phyloP scores from a whole-genome alignment of 2,113 vertebrate genomes.

The Myanophis thanlyinensis region DNA sequence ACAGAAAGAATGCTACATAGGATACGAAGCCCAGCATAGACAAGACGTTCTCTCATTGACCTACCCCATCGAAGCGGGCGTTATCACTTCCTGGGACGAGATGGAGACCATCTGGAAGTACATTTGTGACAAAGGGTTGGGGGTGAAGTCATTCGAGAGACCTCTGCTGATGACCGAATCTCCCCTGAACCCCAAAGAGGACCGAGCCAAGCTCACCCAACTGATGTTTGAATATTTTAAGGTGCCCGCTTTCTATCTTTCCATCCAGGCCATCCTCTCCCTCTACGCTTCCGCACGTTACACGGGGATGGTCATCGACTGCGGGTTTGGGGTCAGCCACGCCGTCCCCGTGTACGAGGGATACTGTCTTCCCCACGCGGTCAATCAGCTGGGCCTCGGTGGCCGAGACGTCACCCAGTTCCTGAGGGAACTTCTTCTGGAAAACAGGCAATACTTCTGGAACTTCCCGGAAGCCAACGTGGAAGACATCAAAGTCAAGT shows the following conservation, averaged over 20 bases:
- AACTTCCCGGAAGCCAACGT: background rate
- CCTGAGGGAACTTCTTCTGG: background rate
- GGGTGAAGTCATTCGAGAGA: slow-evolving; percentile 37
- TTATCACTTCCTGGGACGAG: slow-evolving; percentile 56
- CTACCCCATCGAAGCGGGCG: slow-evolving; percentile 53
- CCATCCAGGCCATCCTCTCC: slow-evolving; percentile 57
- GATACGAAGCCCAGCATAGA: slow-evolving; percentile 53
- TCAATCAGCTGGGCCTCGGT: slow-evolving; percentile 37
- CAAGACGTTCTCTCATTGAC: slow-evolving; percentile 21
- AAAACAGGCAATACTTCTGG: slow-evolving; percentile 8
- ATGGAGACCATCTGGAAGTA: slow-evolving; percentile 64
- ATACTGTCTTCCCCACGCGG: slow-evolving; percentile 60
- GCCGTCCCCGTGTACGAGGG: slow-evolving; percentile 63
- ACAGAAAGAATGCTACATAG: slow-evolving; percentile 46
- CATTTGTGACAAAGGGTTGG: slow-evolving; percentile 63
- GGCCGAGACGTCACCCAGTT: slow-evolving; percentile 34
- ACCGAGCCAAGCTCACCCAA: slow-evolving; percentile 56
- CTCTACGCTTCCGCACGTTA: slow-evolving; percentile 61
- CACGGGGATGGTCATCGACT: slow-evolving; percentile 66
- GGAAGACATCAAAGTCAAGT: slow-evolving; percentile 24
- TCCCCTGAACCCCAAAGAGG: slow-evolving; percentile 60
- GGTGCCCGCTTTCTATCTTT: slow-evolving; percentile 66
- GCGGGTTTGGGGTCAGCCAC: slow-evolving; percentile 57
- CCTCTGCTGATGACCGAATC: slow-evolving; percentile 60
- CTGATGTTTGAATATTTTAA: slow-evolving; percentile 67